phyloP scores from a whole-genome alignment of 2,113 vertebrate genomes.

The Macheiramphus alcinus region DNA sequence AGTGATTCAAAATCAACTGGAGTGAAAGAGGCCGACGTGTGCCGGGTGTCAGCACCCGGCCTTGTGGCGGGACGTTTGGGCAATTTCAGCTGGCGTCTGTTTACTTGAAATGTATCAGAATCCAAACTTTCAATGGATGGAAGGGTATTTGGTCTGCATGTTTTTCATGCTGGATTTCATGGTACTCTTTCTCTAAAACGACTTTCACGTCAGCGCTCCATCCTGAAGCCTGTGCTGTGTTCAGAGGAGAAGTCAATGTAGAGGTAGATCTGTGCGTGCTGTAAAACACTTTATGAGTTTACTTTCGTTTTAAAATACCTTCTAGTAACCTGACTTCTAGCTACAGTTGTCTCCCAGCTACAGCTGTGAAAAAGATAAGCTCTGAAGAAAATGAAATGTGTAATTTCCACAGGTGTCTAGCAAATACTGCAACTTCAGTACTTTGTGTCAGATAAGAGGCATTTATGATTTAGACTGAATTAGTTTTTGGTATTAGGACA shows the following conservation, averaged over 20 bases:
- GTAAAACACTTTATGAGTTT: not conserved
- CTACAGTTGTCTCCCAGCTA: not conserved
- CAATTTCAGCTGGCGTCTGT: not conserved
- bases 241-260: not conserved
- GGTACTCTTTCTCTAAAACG: not conserved
- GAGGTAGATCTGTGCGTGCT: not conserved
- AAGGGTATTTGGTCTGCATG: not conserved
- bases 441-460: not conserved
- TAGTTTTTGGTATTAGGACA: not conserved
- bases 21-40: not conserved
- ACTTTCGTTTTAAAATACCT: not conserved
- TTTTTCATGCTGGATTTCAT: not conserved
- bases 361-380: not conserved
- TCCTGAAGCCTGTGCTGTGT: not conserved
- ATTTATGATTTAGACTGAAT: not conserved
- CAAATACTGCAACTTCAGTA: not conserved
- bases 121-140: not conserved
- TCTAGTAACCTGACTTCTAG: not conserved
- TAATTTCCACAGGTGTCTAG: not conserved
- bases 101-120: not conserved
- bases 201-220: accelerated
- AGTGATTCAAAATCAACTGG: not conserved
- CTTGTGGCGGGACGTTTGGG: not conserved
- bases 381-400: not conserved
- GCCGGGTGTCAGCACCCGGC: not conserved